These are phyloP conservation scores for Drosophila orena DNA, from an alignment of 1,140 invertebrate species.

Conservation along the genomic window DNA sequence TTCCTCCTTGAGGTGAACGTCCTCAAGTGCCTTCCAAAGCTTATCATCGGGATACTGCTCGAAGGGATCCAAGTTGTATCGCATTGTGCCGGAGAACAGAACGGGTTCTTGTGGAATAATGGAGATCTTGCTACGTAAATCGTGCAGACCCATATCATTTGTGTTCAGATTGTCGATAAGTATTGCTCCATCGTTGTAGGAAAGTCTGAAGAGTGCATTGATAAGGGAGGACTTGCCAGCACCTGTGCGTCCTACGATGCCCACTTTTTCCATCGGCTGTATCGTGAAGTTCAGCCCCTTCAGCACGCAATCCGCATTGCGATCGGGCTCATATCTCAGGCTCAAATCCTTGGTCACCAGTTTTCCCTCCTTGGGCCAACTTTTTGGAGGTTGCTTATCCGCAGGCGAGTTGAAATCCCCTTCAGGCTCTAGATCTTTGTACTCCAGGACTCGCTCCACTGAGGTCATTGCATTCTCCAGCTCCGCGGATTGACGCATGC, in stretches of 20 bases:
- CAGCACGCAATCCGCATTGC: slow-evolving; percentile 87
- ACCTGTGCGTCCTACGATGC: slow-evolving; percentile 92
- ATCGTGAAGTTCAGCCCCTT: slow-evolving; percentile 88
- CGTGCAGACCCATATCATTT: slow-evolving; percentile 85
- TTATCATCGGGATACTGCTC: slow-evolving; percentile 89
- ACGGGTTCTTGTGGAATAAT: slow-evolving; percentile 91
- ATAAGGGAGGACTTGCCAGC: slow-evolving; percentile 94
- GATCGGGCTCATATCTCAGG: slow-evolving; percentile 85
- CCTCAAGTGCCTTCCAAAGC: slow-evolving; percentile 93
- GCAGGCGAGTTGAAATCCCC: slow-evolving; percentile 85
- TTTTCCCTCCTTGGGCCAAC: slow-evolving; percentile 90
- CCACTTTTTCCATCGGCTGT: slow-evolving; percentile 85
- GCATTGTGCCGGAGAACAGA: slow-evolving; percentile 87
- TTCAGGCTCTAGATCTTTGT: slow-evolving; percentile 89
- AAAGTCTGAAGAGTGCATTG: slow-evolving; percentile 88
- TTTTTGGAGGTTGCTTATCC: slow-evolving; percentile 87
- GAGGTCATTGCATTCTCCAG: slow-evolving; percentile 91
- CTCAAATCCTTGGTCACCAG: slow-evolving; percentile 89
- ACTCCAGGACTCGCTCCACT: slow-evolving; percentile 93
- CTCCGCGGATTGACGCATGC: slow-evolving; percentile 88
- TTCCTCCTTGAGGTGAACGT: slow-evolving; percentile 87
- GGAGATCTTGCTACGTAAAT: slow-evolving; percentile 87
- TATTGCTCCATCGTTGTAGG: slow-evolving; percentile 86
- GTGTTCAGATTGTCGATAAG: slow-evolving; percentile 88
- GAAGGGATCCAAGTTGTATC: slow-evolving; percentile 93